Evolutionary conservation across 2,113 vertebrate species (phyloP), one percentile per base, ranked within the genome.

Genomic region (Pollimyrus isidori): DNA sequence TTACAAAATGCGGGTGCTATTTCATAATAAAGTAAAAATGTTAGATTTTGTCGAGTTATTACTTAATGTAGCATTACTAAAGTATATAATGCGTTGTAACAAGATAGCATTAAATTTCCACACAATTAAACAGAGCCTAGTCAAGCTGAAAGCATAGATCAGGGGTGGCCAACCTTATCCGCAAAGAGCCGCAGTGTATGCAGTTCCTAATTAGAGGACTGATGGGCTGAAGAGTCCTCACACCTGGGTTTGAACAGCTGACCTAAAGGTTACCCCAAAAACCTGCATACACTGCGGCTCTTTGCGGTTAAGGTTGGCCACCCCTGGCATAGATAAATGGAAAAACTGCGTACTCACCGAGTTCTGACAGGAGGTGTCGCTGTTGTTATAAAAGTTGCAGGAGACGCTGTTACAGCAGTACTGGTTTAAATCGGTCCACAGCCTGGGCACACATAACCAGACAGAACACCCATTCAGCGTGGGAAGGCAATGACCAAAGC

Each of bases 301-400:
- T 35, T 35, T 35, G 35, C 35, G 35, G 35, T 1, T 35, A 35
- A 35, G 35, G 35, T 35, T 35, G 35, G 35, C 35, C 35, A 35
- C 35, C 35, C 1, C 35, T 1, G 35, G 35, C 35, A 35, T 35
- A 73, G n/a, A 35, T 13, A 39, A 39, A 73, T 39, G 13, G 30
- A 7, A 39, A 73, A 46, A 35, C 49, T 35, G 23, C 30, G n/a
- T 62, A 58, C 92, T 92, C 23, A 58, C 76, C 0, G 17, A 56
- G 13, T 65, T 58, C 46, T 91, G 84, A 62, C 90, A 88, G 9
- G 83, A 4, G 50, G 85, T 49, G 39, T 89, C 87, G 17, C 19
- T 69, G 45, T 9, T 90, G 73, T n/a, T 90, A 7, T 69, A 89
- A 73, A 90, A 89, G 86, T 90, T 90, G 84, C 91, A 89, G 48